Evolutionary conservation across 1,140 invertebrate species (phyloP).

Genomic region (Neoseiulus cucumeris): DNA sequence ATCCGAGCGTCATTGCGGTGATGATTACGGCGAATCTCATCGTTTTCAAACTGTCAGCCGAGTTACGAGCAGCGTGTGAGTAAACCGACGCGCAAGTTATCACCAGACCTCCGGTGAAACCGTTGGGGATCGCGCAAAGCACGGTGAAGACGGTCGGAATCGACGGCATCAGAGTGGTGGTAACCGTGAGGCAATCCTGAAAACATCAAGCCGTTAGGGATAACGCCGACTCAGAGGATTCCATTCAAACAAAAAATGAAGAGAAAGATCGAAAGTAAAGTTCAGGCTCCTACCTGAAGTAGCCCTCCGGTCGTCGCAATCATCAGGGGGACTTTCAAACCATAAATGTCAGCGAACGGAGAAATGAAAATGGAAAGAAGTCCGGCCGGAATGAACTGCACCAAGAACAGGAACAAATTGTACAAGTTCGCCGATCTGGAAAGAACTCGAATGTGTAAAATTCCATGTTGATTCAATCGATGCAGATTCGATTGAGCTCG

Average conservation of each 20-base stretch:
- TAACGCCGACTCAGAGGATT: background rate
- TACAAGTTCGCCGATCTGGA: background rate
- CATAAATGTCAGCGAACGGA: background rate
- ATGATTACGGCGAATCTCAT: conserved; percentile 2
- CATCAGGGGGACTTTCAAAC: background rate
- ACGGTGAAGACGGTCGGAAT: background rate
- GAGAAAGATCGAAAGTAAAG: too few relatives aligned
- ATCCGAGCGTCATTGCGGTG: background rate
- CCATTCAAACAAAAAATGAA: too few relatives aligned
- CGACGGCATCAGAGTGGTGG: background rate
- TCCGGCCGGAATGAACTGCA: background rate
- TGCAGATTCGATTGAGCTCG: too few relatives aligned
- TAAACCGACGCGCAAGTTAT: conserved; percentile 1
- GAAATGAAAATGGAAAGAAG: background rate
- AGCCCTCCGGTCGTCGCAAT: background rate
- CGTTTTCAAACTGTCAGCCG: background rate
- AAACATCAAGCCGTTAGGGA: background rate
- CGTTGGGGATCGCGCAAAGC: background rate
- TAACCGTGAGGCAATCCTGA: background rate
- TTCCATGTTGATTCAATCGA: background rate
- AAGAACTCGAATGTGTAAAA: background rate
- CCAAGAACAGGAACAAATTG: background rate
- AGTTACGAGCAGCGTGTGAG: background rate
- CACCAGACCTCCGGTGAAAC: background rate
- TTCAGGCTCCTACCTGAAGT: background rate